Evolutionary conservation across 1,140 invertebrate species (phyloP).

Genomic region (Halyomorpha halys): DNA sequence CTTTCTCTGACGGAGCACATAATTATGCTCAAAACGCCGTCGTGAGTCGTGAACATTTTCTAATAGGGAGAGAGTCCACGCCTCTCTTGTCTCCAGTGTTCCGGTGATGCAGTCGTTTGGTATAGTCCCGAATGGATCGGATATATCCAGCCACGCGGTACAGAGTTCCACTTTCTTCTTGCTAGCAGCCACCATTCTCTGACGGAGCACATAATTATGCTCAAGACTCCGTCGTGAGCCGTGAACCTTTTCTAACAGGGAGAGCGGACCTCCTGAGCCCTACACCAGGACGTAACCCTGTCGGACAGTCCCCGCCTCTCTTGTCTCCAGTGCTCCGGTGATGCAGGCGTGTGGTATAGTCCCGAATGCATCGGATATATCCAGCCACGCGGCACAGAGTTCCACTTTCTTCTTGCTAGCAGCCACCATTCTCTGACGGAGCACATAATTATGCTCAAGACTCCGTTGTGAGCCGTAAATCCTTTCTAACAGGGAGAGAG

Average conservation of each 20-base stretch:
- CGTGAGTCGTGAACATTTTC: conserved; percentile 24
- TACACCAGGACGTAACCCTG: conserved; percentile 18
- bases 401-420: too few relatives aligned
- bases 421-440: background rate
- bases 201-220: background rate
- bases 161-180: too few relatives aligned
- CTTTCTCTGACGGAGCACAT: too few relatives aligned
- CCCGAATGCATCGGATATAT: too few relatives aligned
- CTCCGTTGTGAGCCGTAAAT: background rate
- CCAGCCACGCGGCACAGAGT: too few relatives aligned
- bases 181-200: too few relatives aligned
- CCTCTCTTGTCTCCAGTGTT: conserved; percentile 36
- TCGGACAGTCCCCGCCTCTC: conserved; percentile 30
- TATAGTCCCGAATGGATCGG: conserved; percentile 32
- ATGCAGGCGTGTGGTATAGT: conserved; percentile 31
- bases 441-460: conserved; percentile 16
- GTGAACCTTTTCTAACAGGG: background rate
- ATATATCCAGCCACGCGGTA: too few relatives aligned
- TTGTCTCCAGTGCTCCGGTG: conserved; percentile 35
- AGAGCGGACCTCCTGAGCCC: background rate
- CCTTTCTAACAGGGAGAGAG: background rate
- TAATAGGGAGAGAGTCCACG: conserved; percentile 25
- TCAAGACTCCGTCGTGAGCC: conserved; percentile 14
- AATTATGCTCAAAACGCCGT: too few relatives aligned
- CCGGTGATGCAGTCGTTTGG: conserved; percentile 24